Base-by-base conservation (phyloP, 2,797 vertebrate genomes). In the Ibycter americanus region DNA sequence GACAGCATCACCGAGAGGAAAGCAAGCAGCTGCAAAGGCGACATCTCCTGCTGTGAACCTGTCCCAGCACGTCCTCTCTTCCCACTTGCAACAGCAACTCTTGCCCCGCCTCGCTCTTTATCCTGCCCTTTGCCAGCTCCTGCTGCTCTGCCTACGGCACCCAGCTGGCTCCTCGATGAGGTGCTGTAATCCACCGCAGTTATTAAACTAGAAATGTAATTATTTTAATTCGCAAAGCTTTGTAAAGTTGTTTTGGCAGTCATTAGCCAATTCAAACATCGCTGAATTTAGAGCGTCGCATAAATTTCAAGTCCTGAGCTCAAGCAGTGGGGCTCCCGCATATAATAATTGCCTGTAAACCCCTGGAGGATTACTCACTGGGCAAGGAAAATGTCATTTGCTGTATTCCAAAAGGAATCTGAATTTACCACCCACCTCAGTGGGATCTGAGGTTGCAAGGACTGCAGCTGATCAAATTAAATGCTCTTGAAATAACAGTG, bases 271-370 rank as follows among this genome's bases (percentile, higher is more conserved):
- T 58, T 77, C 47, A 55, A n/a, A 32, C 38, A 21, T 21, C 76
- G 7, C 32, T 1, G 1, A 72, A 55, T 17, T 44, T 20, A 32
- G 11, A 21, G 32, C 1, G 15, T 16, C 4, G 0, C 29, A 5
- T 18, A 51, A 31, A 67, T 59, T 47, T 49, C 14, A 21, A n/a
- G 72, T 36, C 68, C 56, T 78, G n/a, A 73, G 63, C 79, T 54
- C 3, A 1, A 38, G 74, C 46, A 61, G 76, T 8, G 11, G 27
- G 31, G 36, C 3, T 26, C 19, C 19, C 2, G 2, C 3, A 0
- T 49, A 47, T 26, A 55, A n/a, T 67, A 65, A 19, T 2, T 55
- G 22, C 70, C 73, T 85, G 59, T 36, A 78, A 12, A 70, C 31
- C 66, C 61, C 46, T 21, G 22, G 13, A n/a, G 86, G 18, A 52